Conservation (phyloP, 2,888 invertebrate genomes). For the Ophraella communa region DNA sequence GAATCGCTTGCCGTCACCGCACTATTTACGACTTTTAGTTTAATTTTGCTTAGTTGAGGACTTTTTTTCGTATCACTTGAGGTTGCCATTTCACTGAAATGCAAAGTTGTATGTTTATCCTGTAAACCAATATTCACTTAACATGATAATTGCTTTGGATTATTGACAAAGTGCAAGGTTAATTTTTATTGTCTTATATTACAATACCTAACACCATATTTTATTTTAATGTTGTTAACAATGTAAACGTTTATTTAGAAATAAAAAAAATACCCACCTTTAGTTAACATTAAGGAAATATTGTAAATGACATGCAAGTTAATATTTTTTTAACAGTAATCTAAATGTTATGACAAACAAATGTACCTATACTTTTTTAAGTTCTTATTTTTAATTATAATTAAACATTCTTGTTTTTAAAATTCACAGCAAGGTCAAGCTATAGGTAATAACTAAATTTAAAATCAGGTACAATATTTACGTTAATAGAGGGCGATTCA, state of each 20-base stretch:
- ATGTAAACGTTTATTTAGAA: neutral
- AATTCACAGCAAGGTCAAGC: neutral
- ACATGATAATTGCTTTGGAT: neutral
- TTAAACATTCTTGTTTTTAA: neutral
- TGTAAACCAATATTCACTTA: neutral
- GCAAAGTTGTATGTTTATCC: neutral
- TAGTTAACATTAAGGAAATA: too few species aligned
- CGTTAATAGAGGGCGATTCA: neutral
- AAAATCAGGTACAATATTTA: neutral
- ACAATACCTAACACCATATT: neutral
- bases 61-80: constrained; percentile 45
- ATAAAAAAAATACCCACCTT: too few species aligned
- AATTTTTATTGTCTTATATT: neutral
- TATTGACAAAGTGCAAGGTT: neutral
- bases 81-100: constrained; percentile 28
- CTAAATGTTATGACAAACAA: too few species aligned
- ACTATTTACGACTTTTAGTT: constrained; percentile 47
- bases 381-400: too few species aligned
- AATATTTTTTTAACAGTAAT: too few species aligned
- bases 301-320: too few species aligned
- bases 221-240: neutral
- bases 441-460: neutral
- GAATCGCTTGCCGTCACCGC: constrained; percentile 55
- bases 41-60: constrained; percentile 50
- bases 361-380: too few species aligned